These are phyloP conservation scores for Coregonus clupeaformis DNA, from an alignment of 2,113 vertebrate species.

Conservation along the genomic window DNA sequence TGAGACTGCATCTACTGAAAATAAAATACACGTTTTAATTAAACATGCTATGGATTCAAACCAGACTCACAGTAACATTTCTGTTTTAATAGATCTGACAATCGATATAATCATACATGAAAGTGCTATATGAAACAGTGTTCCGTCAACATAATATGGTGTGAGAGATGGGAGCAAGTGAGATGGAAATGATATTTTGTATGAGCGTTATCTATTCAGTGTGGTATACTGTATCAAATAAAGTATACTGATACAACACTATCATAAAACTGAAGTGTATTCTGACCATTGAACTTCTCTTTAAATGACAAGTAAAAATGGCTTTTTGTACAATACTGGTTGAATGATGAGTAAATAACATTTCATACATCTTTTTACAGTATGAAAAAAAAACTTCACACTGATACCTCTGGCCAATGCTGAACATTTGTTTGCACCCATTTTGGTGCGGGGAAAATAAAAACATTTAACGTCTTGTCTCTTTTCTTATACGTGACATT, in stretches of 20 bases:
- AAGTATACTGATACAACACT: slow-evolving; percentile 24
- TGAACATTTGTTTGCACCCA: too few species aligned
- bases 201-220: too few species aligned
- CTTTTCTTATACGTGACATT: not conserved
- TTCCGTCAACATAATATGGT: slow-evolving; percentile 58
- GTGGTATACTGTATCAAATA: slow-evolving; percentile 37
- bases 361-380: slow-evolving; percentile 50
- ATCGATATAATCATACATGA: slow-evolving; percentile 49
- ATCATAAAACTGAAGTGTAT: slow-evolving; percentile 52
- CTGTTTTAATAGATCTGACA: slow-evolving; percentile 61
- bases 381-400: slow-evolving; percentile 33
- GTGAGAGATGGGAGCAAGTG: too few species aligned
- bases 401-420: too few species aligned
- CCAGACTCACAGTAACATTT: slow-evolving; percentile 18
- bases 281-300: slow-evolving; percentile 52
- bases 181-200: too few species aligned
- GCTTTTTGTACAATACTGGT: slow-evolving; percentile 51
- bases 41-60: not conserved
- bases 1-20: not conserved
- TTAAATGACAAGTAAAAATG: slow-evolving; percentile 50
- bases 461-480: slow-evolving; percentile 59
- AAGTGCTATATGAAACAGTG: slow-evolving; percentile 49
- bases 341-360: slow-evolving; percentile 31
- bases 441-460: slow-evolving; percentile 19
- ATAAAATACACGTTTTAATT: not conserved